Base-by-base conservation (phyloP, 1,140 invertebrate genomes). In the Proctacanthus coquilletti region DNA sequence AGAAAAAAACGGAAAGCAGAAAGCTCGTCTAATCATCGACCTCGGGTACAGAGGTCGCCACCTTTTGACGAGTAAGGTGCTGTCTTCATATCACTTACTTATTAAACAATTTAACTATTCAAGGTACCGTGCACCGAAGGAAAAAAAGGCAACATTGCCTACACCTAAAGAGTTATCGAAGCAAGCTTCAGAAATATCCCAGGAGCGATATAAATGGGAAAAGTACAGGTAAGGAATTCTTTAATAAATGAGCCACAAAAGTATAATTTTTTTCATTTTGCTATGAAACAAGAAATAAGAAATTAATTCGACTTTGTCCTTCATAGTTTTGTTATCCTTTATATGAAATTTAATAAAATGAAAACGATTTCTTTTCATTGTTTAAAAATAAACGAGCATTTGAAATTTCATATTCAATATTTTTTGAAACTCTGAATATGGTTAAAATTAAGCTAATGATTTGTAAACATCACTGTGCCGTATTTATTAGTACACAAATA, bases 191-290 rank as follows among this genome's bases (percentile, higher is more conserved):
- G 42, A 47, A 5, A 57, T 56, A 18, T 52, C 52, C 5, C 51
- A 62, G n/a, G 67, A 69, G 44, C 63, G 65, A 3, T 66, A 69
- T 34, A 68, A 65, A 32, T 69, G 67, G 66, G 64, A 68, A 34
- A 69, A 69, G 21, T 72, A 69, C 29, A 63, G 64, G 19, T 63
- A 63, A 18, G 55, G 61, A 38, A 56, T 64, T 6, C n/a, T 8
- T 6, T 8, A 25, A 25, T 25, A 6, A n/a, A 25, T 6, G 23
- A 18, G 5, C n/a, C 3, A 34, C 5, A 34, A 15, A 8, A 4
- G 15, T 18, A 17, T 3, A 34, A 4, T 34, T 34, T 5, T 18
- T n/a, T n/a, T n/a, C n/a, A n/a, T n/a, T n/a, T n/a, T n/a, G n/a
- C n/a, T n/a, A n/a, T n/a, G n/a, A n/a, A n/a, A n/a, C n/a, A n/a